A percentile compares a stretch with the other conserved stretches of the same genome.
Evolutionary conservation across 2,797 vertebrate genomes (phyloP).

Genomic region (Otolemur crassicaudatus): DNA sequence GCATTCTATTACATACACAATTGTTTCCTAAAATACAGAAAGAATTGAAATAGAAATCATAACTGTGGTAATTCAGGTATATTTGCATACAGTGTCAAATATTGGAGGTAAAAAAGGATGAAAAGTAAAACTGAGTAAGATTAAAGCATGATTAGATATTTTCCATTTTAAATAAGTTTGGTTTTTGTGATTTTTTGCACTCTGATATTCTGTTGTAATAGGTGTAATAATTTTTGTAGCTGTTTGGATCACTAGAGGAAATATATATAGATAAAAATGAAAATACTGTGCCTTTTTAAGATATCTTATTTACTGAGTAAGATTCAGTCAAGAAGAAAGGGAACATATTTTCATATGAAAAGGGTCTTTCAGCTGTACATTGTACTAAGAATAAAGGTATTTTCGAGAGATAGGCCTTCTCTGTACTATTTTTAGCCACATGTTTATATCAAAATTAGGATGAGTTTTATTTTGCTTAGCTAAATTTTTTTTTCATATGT

Average conservation of each 20-base stretch:
- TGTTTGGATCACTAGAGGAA: background rate
- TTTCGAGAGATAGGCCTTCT: background rate
- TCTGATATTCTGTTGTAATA: background rate
- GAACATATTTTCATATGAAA: background rate
- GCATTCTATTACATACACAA: background rate
- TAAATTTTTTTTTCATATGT: background rate
- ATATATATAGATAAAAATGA: background rate
- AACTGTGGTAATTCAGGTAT: background rate
- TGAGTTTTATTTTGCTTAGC: background rate
- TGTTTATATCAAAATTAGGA: slow-evolving; percentile 39
- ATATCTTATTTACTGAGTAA: background rate
- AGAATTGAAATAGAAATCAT: background rate
- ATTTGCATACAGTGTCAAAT: background rate
- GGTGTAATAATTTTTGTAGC: slow-evolving; percentile 36
- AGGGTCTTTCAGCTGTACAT: slow-evolving; percentile 8
- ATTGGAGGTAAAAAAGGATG: background rate
- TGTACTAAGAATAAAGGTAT: slow-evolving; percentile 16
- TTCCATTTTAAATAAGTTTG: background rate
- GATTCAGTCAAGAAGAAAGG: background rate
- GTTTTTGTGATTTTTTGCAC: background rate
- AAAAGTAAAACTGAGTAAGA: slow-evolving; percentile 45
- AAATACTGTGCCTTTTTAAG: slow-evolving; percentile 12
- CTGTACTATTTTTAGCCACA: slow-evolving; percentile 17
- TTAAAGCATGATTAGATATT: background rate
- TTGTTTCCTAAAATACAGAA: background rate